Evolutionary conservation across 2,888 invertebrate genomes (phyloP), one percentile per base, ranked within the genome.

Genomic region (Hirtodrosophila alboralis): DNA sequence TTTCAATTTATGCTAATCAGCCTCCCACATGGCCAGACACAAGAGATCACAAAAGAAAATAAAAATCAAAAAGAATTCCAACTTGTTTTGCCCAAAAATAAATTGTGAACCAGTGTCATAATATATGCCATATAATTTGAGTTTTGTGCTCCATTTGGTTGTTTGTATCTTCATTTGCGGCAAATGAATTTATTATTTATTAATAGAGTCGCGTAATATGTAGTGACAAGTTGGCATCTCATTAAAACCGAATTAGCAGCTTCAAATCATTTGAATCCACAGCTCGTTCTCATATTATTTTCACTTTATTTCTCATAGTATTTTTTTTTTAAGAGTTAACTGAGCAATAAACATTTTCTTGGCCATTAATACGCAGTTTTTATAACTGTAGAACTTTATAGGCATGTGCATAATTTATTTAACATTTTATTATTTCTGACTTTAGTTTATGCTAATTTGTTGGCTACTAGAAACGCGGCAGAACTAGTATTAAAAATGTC

Each of bases 1-100:
- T 27, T 64, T 38, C 62, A 57, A 52, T 59, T 48, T 67, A 84
- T 83, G 86, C 69, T 86, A 84, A 83, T 81, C 86, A 86, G 75
- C 66, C 81, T 86, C 87, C 81, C 81, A 86, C 81, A 77, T 81
- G 67, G 86, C 77, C 76, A 86, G 69, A 75, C 72, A 18, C 18
- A 18, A 1, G 18, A 4, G 18, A 18, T 23, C 30, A 13, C 6
- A 21, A 33, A n/a, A 10, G 3, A 31, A 1, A 12, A 2, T 3
- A 23, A 8, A 53, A 13, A 56, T n/a, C 3, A 40, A 26, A 34
- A 13, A 21, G 27, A 56, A 12, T 13, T 26, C 27, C 45, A 62
- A 80, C 70, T 64, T 28, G 87, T 74, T 64, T 68, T 45, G 34
- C 87, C 86, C 76, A 84, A 84, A 77, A 77, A n/a, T n/a, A 84